A percentile compares a stretch with the other conserved stretches of the same genome.
phyloP scores from a whole-genome alignment of 1,140 invertebrate species.

The Drosophila yakuba region DNA sequence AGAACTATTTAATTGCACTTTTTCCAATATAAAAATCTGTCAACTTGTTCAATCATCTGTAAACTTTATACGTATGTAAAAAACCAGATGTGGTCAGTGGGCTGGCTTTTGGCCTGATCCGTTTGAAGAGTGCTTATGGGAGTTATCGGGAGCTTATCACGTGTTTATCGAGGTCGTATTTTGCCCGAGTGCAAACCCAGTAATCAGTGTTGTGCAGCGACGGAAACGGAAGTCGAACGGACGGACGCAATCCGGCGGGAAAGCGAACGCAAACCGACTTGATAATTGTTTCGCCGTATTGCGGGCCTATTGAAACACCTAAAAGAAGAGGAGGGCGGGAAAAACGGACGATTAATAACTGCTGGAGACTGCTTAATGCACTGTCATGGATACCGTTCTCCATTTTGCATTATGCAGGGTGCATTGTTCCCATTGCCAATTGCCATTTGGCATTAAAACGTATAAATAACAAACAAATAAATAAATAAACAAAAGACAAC shows the following conservation, averaged over 20 bases:
- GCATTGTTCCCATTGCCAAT: conserved; percentile 44
- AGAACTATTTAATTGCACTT: no score
- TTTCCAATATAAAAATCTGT: no score
- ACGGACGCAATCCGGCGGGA: conserved; percentile 30
- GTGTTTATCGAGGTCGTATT: conserved; percentile 9
- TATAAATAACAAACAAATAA: conserved; percentile 71
- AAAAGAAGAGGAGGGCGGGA: conserved; percentile 3
- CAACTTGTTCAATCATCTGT: no score
- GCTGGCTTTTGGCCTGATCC: not conserved
- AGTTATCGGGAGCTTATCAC: conserved; percentile 2
- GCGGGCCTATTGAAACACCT: conserved; percentile 38
- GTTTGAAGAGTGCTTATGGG: conserved; percentile 14
- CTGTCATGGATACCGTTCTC: conserved; percentile 59
- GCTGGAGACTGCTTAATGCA: conserved; percentile 63
- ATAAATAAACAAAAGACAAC: conserved; percentile 62
- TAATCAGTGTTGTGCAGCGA: conserved; percentile 41
- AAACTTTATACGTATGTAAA: no score
- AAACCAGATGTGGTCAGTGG: conserved; percentile 1
- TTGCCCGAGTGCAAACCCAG: conserved; percentile 13
- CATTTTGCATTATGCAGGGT: conserved; percentile 30
- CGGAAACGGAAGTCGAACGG: conserved; percentile 8
- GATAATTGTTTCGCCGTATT: conserved; percentile 54
- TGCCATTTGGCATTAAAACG: conserved; percentile 68
- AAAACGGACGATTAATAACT: conserved; percentile 44
- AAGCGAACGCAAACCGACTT: conserved; percentile 52